Evolutionary conservation across 2,797 vertebrate genomes (phyloP), one percentile per base, ranked within the genome.

Genomic region (Vultur gryphus): DNA sequence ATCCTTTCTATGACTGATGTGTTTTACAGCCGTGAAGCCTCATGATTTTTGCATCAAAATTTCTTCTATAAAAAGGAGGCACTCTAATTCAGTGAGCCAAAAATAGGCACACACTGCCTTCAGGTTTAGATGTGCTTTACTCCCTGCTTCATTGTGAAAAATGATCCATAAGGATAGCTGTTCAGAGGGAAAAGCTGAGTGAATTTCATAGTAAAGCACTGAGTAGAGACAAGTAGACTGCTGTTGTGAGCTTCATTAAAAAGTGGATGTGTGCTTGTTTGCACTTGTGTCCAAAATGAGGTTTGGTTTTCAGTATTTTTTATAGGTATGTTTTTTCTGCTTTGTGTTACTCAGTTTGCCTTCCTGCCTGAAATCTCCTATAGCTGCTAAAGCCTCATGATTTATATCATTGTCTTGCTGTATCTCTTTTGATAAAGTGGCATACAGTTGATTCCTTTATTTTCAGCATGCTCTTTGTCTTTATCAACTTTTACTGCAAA

Each of bases 401-500:
- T 93, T 93, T 89, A 80, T 95, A 46, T 80, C 52, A 54, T n/a
- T 57, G 46, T 84, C 80, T 73, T 80, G 11, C 75, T 46, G 21
- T 70, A 77, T 83, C 79, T 81, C 57, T 96, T 81, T 62, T 91
- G 93, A 96, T 95, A 67, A 96, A 95, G 62, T 58, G 52, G 48
- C 31, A 33, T 87, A 65, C 43, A 52, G 65, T 61, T 91, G 87
- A 84, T 91, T 92, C 76, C 61, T 95, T 91, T 76, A 55, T 95
- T 95, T 97, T 88, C 67, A 84, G 65, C 46, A 62, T 64, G 25
- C 24, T 83, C 51, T 94, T 95, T 94, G 82, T 95, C 93, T 97
- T 92, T 89, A 96, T 94, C 72, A 93, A 29, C 77, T 93, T 94
- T 13, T 83, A 62, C 87, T 96, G 95, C 81, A 95, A 86, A 85